These are phyloP conservation scores for Protaetia brevitarsis DNA, from an alignment of 1,140 invertebrate species.

Conservation along the genomic window DNA sequence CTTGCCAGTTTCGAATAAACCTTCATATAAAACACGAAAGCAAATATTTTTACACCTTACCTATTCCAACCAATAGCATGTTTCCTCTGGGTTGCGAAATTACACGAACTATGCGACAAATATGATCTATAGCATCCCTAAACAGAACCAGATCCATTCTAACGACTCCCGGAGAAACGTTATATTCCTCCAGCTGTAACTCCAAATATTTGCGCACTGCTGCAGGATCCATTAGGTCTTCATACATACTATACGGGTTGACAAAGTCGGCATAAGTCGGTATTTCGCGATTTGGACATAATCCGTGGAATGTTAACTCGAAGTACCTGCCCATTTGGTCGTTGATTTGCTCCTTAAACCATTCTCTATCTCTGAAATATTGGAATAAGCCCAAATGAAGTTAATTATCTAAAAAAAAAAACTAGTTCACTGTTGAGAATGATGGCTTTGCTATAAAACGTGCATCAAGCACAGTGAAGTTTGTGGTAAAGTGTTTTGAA, in stretches of 20 bases:
- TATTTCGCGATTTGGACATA: conserved; percentile 72
- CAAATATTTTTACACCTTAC: no score
- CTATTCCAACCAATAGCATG: conserved; percentile 79
- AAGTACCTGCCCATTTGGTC: conserved; percentile 72
- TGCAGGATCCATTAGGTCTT: conserved; percentile 66
- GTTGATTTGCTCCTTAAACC: conserved; percentile 68
- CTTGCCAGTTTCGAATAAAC: conserved; percentile 43
- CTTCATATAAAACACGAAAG: not conserved
- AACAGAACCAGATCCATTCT: conserved; percentile 79
- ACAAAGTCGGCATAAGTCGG: conserved; percentile 80
- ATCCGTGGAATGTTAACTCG: conserved; percentile 71
- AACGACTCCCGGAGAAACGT: conserved; percentile 68
- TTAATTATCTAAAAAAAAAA: no score
- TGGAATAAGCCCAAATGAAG: conserved; percentile 18
- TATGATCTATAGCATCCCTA: conserved; percentile 79
- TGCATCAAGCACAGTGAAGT: no score
- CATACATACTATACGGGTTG: conserved; percentile 70
- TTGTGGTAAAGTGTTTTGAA: no score
- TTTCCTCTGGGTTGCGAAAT: conserved; percentile 80
- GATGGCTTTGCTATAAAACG: no score
- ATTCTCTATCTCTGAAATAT: conserved; percentile 64
- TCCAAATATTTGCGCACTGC: conserved; percentile 63
- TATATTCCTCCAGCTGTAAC: conserved; percentile 74
- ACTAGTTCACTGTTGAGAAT: no score
- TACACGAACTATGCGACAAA: conserved; percentile 75